These are phyloP conservation scores for Bacillus rossius DNA, from an alignment of 1,140 invertebrate genomes.

Conservation along the genomic window DNA sequence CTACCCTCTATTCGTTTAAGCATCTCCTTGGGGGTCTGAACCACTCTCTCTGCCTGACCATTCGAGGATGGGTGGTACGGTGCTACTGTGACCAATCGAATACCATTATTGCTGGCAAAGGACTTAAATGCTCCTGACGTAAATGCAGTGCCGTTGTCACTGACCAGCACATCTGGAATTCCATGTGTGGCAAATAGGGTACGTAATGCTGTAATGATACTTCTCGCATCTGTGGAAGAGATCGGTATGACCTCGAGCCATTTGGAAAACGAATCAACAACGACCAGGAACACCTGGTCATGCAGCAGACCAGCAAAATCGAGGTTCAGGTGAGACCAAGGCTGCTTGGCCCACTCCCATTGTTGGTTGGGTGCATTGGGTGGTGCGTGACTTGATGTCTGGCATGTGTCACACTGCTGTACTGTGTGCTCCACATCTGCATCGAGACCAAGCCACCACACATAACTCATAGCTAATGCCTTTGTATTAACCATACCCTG, in stretches of 20 bases:
- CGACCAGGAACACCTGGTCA: constrained; percentile 14
- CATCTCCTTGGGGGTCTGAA: constrained; percentile 25
- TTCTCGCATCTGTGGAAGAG: neutral
- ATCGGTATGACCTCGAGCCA: constrained; percentile 37
- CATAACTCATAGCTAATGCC: constrained; percentile 12
- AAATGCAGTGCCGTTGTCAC: constrained; percentile 29
- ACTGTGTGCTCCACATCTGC: constrained; percentile 14
- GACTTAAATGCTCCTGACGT: constrained; percentile 22
- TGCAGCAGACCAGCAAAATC: constrained; percentile 38
- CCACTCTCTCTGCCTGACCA: constrained; percentile 30
- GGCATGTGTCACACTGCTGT: constrained; percentile 2
- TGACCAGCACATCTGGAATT: constrained; percentile 22
- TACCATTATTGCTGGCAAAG: constrained; percentile 28
- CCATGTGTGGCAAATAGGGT: constrained; percentile 20
- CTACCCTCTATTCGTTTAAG: neutral
- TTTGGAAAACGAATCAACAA: constrained; percentile 36
- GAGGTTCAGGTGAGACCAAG: constrained; percentile 44
- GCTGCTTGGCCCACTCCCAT: constrained; percentile 35
- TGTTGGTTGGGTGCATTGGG: constrained; percentile 22
- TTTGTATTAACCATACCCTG: constrained; percentile 31
- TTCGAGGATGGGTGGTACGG: constrained; percentile 33
- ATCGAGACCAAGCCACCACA: constrained; percentile 21
- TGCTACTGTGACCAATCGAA: constrained; percentile 26
- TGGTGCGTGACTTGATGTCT: constrained; percentile 8
- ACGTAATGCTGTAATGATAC: constrained; percentile 7